Base-by-base conservation (phyloP, 2,797 vertebrate species). In the Podargus strigoides region DNA sequence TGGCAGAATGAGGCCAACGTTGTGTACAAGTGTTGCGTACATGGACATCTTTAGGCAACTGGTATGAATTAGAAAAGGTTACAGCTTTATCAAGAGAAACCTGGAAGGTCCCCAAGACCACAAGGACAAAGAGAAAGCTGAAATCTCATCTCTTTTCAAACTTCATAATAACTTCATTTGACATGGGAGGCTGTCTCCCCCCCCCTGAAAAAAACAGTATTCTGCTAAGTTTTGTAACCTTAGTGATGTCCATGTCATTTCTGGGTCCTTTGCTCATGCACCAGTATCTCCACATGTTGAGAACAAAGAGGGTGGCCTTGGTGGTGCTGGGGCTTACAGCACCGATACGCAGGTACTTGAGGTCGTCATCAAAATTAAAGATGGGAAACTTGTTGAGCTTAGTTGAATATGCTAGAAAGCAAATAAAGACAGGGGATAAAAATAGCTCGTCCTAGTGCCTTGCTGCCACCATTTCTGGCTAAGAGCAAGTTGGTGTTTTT, bases 301-400 rank as follows among this genome's bases (percentile, higher is more conserved):
- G 86, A 70, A 92, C 94, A 15, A 49, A 96, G 22, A 95, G 55
- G 1, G 94, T 96, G 62, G 95, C 95, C 77, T 97, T 97, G 22
- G 93, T 98, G 20, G 94, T 98, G 34, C 87, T 97, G 63, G 95
- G 94, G 74, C 95, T 98, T 26, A 97, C 85, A 37, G 96, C 95
- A 69, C 87, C 95, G 91, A 97, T 95, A 78, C 85, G 91, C 78
- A 97, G 81, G 73, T 97, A 93, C 69, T 79, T 97, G 78, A 97
- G 92, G 53, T 96, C 78, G 15, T 97, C 95, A 46, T 95, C 95
- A 94, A 97, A 96, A 96, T 97, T 97, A 96, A 97, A 97, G 20
- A 95, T 24, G 10, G 96, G 96, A 94, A 97, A 97, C 85, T 97
- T 97, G 55, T 95, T 98, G 84, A 97, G 94, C 78, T 97, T 96